These are phyloP conservation scores for Mythimna loreyi DNA, from an alignment of 2,888 invertebrate genomes.

Conservation along the genomic window DNA sequence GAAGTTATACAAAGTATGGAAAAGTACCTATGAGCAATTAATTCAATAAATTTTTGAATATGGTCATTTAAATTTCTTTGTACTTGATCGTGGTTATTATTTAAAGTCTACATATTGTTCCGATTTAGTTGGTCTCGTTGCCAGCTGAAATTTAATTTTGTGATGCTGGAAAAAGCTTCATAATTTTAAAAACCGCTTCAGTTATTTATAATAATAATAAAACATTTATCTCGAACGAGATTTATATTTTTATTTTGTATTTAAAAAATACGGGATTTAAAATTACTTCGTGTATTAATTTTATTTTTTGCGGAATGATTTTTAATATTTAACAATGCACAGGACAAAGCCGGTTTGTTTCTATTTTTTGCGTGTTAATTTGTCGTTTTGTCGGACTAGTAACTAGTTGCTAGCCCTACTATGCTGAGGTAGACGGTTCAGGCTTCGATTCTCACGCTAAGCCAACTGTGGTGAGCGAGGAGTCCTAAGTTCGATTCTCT, in stretches of 20 bases:
- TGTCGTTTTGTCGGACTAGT: neutral
- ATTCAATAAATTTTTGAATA: neutral
- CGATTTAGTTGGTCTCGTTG: neutral
- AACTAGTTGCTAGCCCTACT: neutral
- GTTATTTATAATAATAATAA: too few species aligned
- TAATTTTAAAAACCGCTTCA: neutral
- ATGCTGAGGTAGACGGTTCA: neutral
- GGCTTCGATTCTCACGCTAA: neutral
- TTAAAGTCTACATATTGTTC: neutral
- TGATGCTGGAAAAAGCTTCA: neutral
- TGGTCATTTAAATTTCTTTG: too few species aligned
- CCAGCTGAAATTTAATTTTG: neutral
- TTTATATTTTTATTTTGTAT: neutral
- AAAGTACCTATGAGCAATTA: neutral
- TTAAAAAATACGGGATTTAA: neutral
- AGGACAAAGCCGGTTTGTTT: neutral
- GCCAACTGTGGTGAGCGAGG: neutral
- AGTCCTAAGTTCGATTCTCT: neutral
- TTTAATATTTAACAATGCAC: neutral
- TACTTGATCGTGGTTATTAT: neutral
- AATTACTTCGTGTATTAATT: constrained; percentile 19
- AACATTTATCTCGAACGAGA: too few species aligned
- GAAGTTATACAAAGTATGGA: neutral
- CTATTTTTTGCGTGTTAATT: neutral
- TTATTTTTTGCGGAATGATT: neutral